Conservation (phyloP, 2,113 vertebrate genomes). For the Notothenia rossii region DNA sequence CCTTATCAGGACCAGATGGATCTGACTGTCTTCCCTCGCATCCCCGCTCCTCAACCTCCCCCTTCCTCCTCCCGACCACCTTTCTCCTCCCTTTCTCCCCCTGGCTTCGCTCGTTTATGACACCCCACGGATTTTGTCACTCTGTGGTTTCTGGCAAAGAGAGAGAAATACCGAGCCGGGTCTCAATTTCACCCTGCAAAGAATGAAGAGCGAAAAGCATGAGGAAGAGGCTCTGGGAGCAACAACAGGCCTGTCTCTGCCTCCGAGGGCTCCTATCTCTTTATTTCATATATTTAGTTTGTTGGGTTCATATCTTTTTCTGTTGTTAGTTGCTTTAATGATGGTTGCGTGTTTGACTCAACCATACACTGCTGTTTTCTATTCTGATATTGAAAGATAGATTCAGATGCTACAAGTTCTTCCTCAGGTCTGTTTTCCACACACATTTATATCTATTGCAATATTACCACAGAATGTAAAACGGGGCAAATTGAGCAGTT, state of each 20-base stretch:
- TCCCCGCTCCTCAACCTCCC: constrained; percentile 64
- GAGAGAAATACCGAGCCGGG: constrained; percentile 88
- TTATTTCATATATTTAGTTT: constrained; percentile 69
- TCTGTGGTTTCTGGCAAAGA: constrained; percentile 91
- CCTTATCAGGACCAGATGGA: constrained; percentile 94
- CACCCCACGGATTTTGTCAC: constrained; percentile 94
- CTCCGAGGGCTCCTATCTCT: constrained; percentile 41
- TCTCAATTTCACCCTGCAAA: constrained; percentile 86
- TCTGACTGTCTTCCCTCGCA: constrained; percentile 87
- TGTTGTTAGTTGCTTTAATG: constrained; percentile 25
- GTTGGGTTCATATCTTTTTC: constrained; percentile 25
- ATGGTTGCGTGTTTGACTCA: background rate
- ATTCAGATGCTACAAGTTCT: background rate
- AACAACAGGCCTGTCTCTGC: constrained; percentile 67
- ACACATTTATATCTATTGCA: background rate
- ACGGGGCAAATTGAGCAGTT: background rate
- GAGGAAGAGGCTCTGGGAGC: constrained; percentile 60
- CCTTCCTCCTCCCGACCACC: constrained; percentile 45
- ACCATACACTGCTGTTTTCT: background rate
- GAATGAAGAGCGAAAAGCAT: constrained; percentile 80
- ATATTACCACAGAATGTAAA: background rate
- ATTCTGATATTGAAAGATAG: background rate
- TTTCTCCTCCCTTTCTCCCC: constrained; percentile 62
- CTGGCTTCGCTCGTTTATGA: constrained; percentile 84
- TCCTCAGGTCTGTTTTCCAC: background rate